A percentile compares a stretch with the other conserved stretches of the same genome.
Evolutionary conservation across 1,140 invertebrate genomes (phyloP).

Genomic region (Bradynema listronoti): DNA sequence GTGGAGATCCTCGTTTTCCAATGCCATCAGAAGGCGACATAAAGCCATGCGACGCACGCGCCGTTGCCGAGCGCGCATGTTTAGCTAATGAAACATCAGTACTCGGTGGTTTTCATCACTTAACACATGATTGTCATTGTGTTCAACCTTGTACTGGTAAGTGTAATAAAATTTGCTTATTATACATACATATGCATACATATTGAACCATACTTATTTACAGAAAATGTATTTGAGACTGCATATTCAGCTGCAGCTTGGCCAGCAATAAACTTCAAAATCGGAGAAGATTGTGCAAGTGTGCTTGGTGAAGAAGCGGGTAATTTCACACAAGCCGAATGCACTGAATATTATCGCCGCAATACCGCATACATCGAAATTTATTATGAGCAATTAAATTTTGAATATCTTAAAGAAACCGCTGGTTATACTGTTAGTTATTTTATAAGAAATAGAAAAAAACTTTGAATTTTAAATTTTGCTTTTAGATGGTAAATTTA

Average conservation of each 20-base stretch:
- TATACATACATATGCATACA: too few species aligned
- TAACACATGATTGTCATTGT: constrained; percentile 49
- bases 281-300: constrained; percentile 45
- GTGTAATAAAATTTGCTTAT: neutral
- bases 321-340: constrained; percentile 38
- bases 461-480: neutral
- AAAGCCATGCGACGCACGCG: constrained; percentile 47
- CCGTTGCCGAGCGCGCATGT: constrained; percentile 39
- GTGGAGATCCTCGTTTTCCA: constrained; percentile 56
- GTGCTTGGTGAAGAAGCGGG: constrained; percentile 16
- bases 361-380: constrained; percentile 58
- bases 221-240: constrained; percentile 57
- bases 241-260: constrained; percentile 58
- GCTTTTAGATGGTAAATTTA: constrained; percentile 54
- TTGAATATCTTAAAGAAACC: constrained; percentile 55
- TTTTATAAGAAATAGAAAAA: neutral
- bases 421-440: constrained; percentile 54
- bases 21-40: constrained; percentile 46
- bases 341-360: constrained; percentile 39
- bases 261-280: constrained; percentile 56
- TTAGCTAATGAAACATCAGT: constrained; percentile 48
- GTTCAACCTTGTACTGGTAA: constrained; percentile 27
- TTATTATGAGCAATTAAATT: constrained; percentile 57
- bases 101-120: constrained; percentile 55
- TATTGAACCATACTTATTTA: neutral